These are phyloP conservation scores for Blera fallax DNA, from an alignment of 2,888 invertebrate species.

Conservation along the genomic window DNA sequence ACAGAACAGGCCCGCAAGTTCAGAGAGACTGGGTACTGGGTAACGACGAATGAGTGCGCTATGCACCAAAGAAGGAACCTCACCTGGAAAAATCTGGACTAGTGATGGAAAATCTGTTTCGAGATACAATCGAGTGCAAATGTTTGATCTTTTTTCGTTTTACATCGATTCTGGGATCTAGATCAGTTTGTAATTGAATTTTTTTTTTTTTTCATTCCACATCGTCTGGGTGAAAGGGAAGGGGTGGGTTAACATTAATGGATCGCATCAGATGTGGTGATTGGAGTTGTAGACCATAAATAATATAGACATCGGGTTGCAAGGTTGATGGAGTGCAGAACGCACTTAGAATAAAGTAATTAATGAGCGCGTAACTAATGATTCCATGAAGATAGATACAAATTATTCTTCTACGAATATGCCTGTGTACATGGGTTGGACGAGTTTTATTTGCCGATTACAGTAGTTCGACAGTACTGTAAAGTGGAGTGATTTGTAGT, in stretches of 20 bases:
- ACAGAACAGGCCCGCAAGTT: too few relatives aligned
- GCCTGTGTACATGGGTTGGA: not conserved
- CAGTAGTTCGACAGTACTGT: not conserved
- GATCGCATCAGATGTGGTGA: conserved; percentile 42
- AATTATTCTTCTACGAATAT: not conserved
- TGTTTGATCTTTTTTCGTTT: conserved; percentile 64
- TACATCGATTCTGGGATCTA: conserved; percentile 43
- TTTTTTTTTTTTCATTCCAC: conserved; percentile 41
- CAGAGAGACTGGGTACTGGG: not conserved
- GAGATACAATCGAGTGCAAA: conserved; percentile 58
- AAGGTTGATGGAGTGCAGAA: conserved; percentile 6
- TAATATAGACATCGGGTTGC: conserved; percentile 8
- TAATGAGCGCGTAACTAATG: conserved; percentile 17
- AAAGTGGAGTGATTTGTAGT: too few relatives aligned
- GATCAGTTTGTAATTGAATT: conserved; percentile 65
- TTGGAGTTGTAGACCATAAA: conserved; percentile 20
- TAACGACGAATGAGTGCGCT: not conserved
- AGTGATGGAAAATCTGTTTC: conserved; percentile 26
- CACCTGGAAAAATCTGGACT: conserved; percentile 30
- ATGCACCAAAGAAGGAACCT: conserved; percentile 14
- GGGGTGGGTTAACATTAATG: conserved; percentile 19
- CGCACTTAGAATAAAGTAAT: not conserved
- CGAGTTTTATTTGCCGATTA: not conserved
- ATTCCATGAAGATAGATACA: not conserved
- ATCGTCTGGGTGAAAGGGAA: not conserved